Evolutionary conservation across 2,113 vertebrate genomes (phyloP).

Genomic region (Heteronetta atricapilla): DNA sequence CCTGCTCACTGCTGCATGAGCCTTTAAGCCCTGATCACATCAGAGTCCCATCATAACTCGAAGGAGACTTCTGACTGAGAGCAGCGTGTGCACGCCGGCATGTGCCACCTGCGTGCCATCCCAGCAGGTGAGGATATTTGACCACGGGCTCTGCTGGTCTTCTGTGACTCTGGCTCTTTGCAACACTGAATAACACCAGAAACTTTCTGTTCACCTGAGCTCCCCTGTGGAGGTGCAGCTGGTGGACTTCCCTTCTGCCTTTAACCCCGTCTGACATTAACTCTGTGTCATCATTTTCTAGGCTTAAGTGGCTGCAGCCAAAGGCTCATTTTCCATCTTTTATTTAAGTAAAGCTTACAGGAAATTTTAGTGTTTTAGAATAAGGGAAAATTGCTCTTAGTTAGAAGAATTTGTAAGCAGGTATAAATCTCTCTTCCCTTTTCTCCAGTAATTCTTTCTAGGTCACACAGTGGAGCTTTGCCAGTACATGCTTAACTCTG

Average conservation of each 20-base stretch:
- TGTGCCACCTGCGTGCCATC: background rate
- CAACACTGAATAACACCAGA: background rate
- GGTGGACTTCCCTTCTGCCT: background rate
- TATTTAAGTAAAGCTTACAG: background rate
- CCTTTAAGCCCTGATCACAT: background rate
- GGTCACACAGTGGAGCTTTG: slow-evolving; percentile 28
- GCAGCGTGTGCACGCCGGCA: background rate
- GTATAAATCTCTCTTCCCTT: slow-evolving; percentile 23
- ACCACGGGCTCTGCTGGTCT: background rate
- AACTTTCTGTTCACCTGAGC: background rate
- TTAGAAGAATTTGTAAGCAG: slow-evolving; percentile 37
- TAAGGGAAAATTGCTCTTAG: background rate
- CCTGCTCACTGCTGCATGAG: background rate
- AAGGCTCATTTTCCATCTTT: slow-evolving; percentile 2
- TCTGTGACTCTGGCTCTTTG: background rate
- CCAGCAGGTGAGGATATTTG: background rate
- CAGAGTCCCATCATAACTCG: background rate
- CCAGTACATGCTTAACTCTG: slow-evolving; percentile 22
- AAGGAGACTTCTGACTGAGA: background rate
- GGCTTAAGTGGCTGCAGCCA: background rate
- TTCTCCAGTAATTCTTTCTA: slow-evolving; percentile 40
- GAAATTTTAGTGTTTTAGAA: background rate
- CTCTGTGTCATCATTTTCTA: background rate
- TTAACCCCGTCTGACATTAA: background rate
- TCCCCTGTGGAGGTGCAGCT: background rate